Evolutionary conservation across 37 sponge, comb jelly and placozoan genomes (phyloP).

Genomic region (Aplysina aerophoba): DNA sequence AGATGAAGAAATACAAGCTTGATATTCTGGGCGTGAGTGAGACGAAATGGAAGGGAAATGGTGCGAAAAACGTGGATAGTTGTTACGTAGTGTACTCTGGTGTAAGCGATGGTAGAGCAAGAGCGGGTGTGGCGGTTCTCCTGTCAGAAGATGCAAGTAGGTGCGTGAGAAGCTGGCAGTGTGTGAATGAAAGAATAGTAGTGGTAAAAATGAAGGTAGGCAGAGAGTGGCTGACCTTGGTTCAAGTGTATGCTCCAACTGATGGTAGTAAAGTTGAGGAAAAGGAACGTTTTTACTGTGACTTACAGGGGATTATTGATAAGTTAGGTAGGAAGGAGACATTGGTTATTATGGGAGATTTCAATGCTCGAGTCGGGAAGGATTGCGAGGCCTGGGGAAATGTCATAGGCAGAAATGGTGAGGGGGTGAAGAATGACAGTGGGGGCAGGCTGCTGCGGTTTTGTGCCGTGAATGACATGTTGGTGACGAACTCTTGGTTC

Average conservation of each 20-base stretch:
- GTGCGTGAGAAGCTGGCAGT: neutral
- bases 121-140: slow-evolving; percentile 6
- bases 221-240: slow-evolving; percentile 7
- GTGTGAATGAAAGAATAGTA: slow-evolving; percentile 10
- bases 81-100: slow-evolving; percentile 15
- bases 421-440: slow-evolving; percentile 1
- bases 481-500: slow-evolving; percentile 45
- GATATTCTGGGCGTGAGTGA: neutral
- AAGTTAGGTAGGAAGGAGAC: neutral
- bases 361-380: neutral
- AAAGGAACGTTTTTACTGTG: neutral
- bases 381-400: slow-evolving; percentile 2
- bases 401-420: slow-evolving; percentile 7
- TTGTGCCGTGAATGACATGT: slow-evolving; percentile 48
- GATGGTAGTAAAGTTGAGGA: neutral
- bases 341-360: slow-evolving; percentile 22
- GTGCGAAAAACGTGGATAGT: neutral
- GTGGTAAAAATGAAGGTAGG: slow-evolving; percentile 21
- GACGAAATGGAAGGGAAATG: neutral
- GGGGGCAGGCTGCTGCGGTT: slow-evolving; percentile 15
- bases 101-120: slow-evolving; percentile 14
- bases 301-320: neutral
- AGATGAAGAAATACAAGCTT: slow-evolving; percentile 4
- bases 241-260: slow-evolving; percentile 28
- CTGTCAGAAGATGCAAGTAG: neutral